Conservation (phyloP, 2,113 vertebrate genomes). For the Grammatotria lemairii region DNA sequence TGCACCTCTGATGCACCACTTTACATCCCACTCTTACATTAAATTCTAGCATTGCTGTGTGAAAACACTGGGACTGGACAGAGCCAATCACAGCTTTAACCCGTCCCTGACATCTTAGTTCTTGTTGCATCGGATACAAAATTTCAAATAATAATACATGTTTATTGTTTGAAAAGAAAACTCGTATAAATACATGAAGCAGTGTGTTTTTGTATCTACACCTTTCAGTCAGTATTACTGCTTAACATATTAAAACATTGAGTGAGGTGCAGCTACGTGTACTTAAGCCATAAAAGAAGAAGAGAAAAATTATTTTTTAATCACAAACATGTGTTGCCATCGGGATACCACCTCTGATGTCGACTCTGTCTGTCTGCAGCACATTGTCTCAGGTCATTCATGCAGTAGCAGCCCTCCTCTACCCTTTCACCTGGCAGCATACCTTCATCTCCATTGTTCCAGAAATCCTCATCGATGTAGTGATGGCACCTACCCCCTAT, state of each 20-base stretch:
- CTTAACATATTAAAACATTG: neutral
- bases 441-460: conserved; percentile 94
- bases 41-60: neutral
- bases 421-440: conserved; percentile 96
- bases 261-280: neutral
- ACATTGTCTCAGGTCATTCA: conserved; percentile 91
- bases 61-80: neutral
- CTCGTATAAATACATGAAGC: neutral
- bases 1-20: neutral
- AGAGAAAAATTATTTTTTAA: no score
- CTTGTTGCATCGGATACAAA: neutral
- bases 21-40: neutral
- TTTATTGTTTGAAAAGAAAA: neutral
- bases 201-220: neutral
- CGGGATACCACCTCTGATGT: neutral
- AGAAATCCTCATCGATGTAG: conserved; percentile 83
- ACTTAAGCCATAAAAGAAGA: neutral
- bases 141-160: neutral
- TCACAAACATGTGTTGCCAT: no score
- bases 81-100: neutral
- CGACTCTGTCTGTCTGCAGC: conserved; percentile 51
- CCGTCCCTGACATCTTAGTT: neutral
- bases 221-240: neutral
- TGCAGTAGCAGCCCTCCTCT: conserved; percentile 85
- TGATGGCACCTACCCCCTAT: conserved; percentile 93